These are phyloP conservation scores for Monochamus saltuarius DNA, from an alignment of 1,140 invertebrate species.

Conservation along the genomic window DNA sequence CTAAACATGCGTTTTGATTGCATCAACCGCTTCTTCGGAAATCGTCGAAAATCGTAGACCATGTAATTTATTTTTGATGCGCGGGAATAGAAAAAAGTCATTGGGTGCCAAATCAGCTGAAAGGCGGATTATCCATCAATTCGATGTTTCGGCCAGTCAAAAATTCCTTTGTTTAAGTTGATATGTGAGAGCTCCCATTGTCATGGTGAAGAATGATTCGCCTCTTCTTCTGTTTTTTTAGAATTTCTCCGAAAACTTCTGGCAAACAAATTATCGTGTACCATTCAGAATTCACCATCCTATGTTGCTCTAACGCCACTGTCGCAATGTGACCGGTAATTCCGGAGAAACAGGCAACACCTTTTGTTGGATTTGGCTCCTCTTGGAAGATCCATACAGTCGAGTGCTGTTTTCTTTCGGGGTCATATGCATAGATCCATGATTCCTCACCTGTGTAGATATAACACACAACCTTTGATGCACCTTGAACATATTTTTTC, in stretches of 20 bases:
- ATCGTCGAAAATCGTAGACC: no score
- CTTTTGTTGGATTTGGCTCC: constrained; percentile 47
- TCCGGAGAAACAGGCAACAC: constrained; percentile 38
- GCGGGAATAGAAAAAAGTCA: neutral
- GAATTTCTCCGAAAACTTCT: no score
- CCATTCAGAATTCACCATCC: neutral
- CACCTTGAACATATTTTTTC: neutral
- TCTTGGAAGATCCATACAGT: constrained; percentile 44
- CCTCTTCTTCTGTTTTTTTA: neutral
- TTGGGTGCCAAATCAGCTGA: neutral
- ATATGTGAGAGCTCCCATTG: no score
- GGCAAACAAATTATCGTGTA: neutral
- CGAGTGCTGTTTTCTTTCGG: constrained; percentile 38
- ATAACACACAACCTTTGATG: neutral
- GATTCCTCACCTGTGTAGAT: neutral
- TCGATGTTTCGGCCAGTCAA: no score
- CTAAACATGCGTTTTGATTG: neutral
- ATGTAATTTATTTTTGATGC: constrained; percentile 8
- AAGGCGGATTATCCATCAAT: neutral
- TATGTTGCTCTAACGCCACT: neutral
- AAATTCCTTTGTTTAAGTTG: no score
- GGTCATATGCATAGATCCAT: constrained; percentile 40
- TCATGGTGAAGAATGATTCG: constrained; percentile 1
- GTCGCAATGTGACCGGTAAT: constrained; percentile 24
- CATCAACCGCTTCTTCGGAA: neutral